Evolutionary conservation across 2,797 vertebrate species (phyloP), one percentile per base, ranked within the genome.

Genomic region (Thripadectes ignobilis): DNA sequence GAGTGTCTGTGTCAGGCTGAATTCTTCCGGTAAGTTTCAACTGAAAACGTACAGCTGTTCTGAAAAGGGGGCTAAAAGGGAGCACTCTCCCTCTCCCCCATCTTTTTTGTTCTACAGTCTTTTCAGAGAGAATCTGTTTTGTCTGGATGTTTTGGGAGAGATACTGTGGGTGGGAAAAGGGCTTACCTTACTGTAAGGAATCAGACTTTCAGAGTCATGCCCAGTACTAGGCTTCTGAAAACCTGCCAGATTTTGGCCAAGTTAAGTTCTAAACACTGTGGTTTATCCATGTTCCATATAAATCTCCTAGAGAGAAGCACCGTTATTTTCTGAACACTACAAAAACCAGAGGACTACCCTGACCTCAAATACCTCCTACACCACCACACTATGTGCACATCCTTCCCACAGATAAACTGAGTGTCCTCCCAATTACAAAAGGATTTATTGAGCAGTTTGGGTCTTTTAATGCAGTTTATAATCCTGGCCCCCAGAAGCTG

Each of bases 1-100:
- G n/a, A 19, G 2, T 79, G 49, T 38, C 72, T 74, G 32, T 4
- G 4, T 57, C 46, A 73, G 41, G 41, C 38, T 73, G 41, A 82
- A 13, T 57, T 93, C 81, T 95, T 95, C 63, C 87, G 39, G 0
- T 18, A 69, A 77, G 30, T 89, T 93, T 89, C 63, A 91, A 52
- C 13, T 72, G 63, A 82, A 95, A 93, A 17, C 77, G 34, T 52
- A 36, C 82, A 94, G 85, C 77, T 93, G 59, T 73, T 87, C 34
- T 45, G 34, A 89, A 81, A 71, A 84, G 5, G 7, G 14, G 16
- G 39, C 57, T 79, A 52, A 81, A 84, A 39, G 26, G 11, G 36
- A 82, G 17, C 14, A 69, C 29, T 41, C 14, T 79, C 55, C 73
- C 49, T 85, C 71, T 67, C 3, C 19, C 22, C 14, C 14, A 5